Evolutionary conservation across 2,113 vertebrate species (phyloP).

Genomic region (Leuciscus idus): DNA sequence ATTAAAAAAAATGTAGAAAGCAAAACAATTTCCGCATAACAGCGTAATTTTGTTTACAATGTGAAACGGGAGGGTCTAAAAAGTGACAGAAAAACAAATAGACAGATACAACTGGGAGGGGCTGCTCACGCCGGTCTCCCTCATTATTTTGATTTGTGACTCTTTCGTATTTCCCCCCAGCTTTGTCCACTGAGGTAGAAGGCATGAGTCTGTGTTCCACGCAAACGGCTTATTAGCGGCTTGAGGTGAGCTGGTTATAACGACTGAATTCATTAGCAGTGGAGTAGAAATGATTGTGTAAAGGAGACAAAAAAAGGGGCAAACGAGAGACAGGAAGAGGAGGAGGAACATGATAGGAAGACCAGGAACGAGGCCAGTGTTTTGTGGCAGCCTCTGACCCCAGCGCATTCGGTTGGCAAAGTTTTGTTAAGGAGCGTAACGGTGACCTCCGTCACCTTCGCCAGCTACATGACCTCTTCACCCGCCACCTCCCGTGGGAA

Average conservation of each 20-base stretch:
- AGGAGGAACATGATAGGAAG: neutral
- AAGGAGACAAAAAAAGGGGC: conserved; percentile 3
- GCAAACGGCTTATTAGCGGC: conserved; percentile 67
- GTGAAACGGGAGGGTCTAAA: conserved; percentile 61
- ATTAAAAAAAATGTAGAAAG: neutral
- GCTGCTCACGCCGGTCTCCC: conserved; percentile 65
- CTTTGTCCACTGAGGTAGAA: conserved; percentile 73
- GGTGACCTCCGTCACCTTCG: neutral
- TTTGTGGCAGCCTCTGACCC: conserved; percentile 19
- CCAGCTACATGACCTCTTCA: conserved; percentile 49
- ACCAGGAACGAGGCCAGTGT: neutral
- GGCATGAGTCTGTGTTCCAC: conserved; percentile 64
- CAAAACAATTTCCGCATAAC: conserved; percentile 30
- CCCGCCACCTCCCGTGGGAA: neutral
- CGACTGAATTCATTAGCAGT: conserved; percentile 49
- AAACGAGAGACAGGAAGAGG: neutral
- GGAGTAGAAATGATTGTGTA: conserved; percentile 2
- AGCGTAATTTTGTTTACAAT: conserved; percentile 66
- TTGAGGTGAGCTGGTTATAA: conserved; percentile 61
- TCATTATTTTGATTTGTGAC: conserved; percentile 79
- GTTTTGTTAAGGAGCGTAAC: conserved; percentile 44
- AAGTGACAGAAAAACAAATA: conserved; percentile 74
- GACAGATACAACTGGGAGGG: conserved; percentile 58
- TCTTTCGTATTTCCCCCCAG: conserved; percentile 56
- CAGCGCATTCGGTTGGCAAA: conserved; percentile 52